phyloP scores from a whole-genome alignment of 2,113 vertebrate genomes.

The Pelecanoides urinatrix region DNA sequence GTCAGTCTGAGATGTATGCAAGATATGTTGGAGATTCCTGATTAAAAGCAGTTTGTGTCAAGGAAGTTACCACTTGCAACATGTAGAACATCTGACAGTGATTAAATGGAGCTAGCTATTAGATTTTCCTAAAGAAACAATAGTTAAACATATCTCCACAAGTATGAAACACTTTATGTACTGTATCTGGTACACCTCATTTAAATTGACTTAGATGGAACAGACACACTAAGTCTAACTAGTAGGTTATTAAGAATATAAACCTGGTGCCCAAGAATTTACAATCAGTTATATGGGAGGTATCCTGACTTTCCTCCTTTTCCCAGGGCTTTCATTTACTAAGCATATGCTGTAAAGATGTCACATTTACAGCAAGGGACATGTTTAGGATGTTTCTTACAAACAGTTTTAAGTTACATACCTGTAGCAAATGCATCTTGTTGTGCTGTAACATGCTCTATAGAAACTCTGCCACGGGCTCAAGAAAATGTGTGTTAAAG shows the following conservation, averaged over 20 bases:
- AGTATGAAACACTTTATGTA: conserved; percentile 80
- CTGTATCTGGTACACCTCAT: conserved; percentile 85
- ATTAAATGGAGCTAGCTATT: conserved; percentile 84
- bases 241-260: conserved; percentile 84
- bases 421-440: conserved; percentile 31
- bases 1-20: conserved; percentile 12
- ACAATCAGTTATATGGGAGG: conserved; percentile 81
- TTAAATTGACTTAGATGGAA: conserved; percentile 85
- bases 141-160: conserved; percentile 78
- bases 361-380: conserved; percentile 75
- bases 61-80: conserved; percentile 70
- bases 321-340: conserved; percentile 69
- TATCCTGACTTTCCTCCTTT: conserved; percentile 62
- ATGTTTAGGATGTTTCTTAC: conserved; percentile 71
- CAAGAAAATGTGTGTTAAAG: not conserved
- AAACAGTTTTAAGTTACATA: conserved; percentile 68
- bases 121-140: conserved; percentile 81
- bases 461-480: not conserved
- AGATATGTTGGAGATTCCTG: conserved; percentile 60
- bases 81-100: conserved; percentile 84
- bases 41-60: conserved; percentile 73
- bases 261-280: conserved; percentile 83
- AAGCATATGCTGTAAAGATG: conserved; percentile 82
- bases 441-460: not conserved
- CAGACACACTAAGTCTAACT: conserved; percentile 71